These are phyloP conservation scores for Rhegmatorhina hoffmannsi DNA, from an alignment of 2,113 vertebrate genomes.

Conservation along the genomic window DNA sequence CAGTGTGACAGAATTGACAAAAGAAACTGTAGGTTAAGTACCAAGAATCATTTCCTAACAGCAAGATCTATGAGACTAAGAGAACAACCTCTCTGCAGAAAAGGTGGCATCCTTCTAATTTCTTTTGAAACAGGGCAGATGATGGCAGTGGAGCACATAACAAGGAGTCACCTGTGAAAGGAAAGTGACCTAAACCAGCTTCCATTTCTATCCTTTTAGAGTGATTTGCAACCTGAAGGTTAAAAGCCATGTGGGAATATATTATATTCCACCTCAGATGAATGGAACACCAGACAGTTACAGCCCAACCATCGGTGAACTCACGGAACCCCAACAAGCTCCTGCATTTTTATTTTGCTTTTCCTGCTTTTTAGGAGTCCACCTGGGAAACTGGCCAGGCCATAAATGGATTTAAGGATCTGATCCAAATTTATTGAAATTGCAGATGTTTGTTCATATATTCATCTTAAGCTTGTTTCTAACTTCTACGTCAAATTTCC, in stretches of 20 bases:
- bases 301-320: fast-evolving
- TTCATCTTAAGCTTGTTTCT: neutral
- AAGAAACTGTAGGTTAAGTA: constrained; percentile 41
- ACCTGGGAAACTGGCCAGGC: neutral
- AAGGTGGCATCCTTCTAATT: neutral
- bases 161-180: neutral
- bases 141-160: neutral
- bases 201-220: neutral
- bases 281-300: neutral
- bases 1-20: neutral
- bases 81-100: neutral
- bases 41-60: neutral
- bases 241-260: neutral
- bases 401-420: neutral
- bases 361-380: neutral
- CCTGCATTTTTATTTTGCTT: neutral
- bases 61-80: neutral
- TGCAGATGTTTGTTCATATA: neutral
- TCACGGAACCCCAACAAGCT: fast-evolving
- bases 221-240: neutral
- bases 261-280: neutral
- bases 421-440: neutral
- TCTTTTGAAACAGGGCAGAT: neutral
- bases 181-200: neutral
- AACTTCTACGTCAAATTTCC: neutral